Evolutionary conservation across 2,797 vertebrate genomes (phyloP).

Genomic region (Danio choprae): DNA sequence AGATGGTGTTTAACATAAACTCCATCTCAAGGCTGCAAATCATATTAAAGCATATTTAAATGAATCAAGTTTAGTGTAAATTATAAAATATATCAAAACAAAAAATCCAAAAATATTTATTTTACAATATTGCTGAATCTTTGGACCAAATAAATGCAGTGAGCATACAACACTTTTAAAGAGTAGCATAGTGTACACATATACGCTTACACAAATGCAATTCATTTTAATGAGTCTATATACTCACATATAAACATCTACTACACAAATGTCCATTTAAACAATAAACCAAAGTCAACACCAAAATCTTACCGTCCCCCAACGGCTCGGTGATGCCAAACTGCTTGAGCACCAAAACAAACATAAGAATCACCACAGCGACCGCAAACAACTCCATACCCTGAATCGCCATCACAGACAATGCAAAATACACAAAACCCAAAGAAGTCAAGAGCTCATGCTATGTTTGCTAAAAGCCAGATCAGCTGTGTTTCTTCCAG

Average conservation of each 20-base stretch:
- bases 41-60: too few relatives aligned
- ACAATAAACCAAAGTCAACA: background rate
- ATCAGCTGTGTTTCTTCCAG: background rate
- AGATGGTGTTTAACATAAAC: too few relatives aligned
- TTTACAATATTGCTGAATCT: background rate
- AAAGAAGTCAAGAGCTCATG: conserved; percentile 39
- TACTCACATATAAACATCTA: background rate
- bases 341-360: conserved; percentile 92
- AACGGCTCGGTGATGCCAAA: conserved; percentile 92
- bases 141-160: background rate
- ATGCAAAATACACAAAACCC: background rate
- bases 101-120: too few relatives aligned
- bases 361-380: conserved; percentile 86
- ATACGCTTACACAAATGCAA: background rate
- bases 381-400: conserved; percentile 93
- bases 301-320: conserved; percentile 85
- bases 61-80: too few relatives aligned
- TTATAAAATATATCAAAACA: background rate
- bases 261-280: background rate
- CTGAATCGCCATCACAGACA: conserved; percentile 79
- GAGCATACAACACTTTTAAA: background rate
- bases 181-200: background rate
- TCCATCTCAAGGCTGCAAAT: too few relatives aligned
- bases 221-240: background rate
- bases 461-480: background rate